Percentiles rank a stretch among this genome's conserved stretches.
phyloP scores from a whole-genome alignment of 2,797 vertebrate genomes.

The Ctenopoma kingsleyae region DNA sequence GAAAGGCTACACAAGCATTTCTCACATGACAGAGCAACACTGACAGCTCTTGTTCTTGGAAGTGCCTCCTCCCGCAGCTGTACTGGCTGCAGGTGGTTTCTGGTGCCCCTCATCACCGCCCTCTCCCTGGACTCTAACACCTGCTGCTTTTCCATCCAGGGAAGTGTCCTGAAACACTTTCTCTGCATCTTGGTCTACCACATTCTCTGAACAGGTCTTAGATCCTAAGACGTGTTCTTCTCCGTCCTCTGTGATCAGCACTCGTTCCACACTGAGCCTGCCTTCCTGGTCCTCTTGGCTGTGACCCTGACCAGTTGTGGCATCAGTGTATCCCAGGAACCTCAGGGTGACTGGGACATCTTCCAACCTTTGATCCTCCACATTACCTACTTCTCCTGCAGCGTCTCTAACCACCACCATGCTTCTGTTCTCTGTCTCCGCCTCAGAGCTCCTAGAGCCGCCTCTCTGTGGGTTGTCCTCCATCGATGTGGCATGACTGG shows the following conservation, averaged over 20 bases:
- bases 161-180: slow-evolving; percentile 57
- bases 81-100: slow-evolving; percentile 15
- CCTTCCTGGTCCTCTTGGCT: slow-evolving; percentile 42
- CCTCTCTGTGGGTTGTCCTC: slow-evolving; percentile 1
- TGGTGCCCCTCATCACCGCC: slow-evolving; percentile 18
- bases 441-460: slow-evolving; percentile 5
- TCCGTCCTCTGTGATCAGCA: slow-evolving; percentile 77
- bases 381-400: slow-evolving; percentile 1
- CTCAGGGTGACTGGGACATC: slow-evolving; percentile 74
- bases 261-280: slow-evolving; percentile 75
- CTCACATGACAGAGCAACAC: slow-evolving; percentile 84
- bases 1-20: not conserved
- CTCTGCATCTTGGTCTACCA: slow-evolving; percentile 2
- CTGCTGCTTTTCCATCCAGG: slow-evolving; percentile 48
- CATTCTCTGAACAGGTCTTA: slow-evolving; percentile 9
- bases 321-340: slow-evolving; percentile 80
- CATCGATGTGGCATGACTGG: not conserved
- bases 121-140: slow-evolving; percentile 33
- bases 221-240: slow-evolving; percentile 62
- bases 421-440: slow-evolving; percentile 16
- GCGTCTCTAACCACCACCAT: slow-evolving; percentile 24
- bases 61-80: slow-evolving; percentile 25
- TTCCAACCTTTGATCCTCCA: slow-evolving; percentile 48
- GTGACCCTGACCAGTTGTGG: slow-evolving; percentile 14
- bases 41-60: slow-evolving; percentile 75